Evolutionary conservation across 1,140 invertebrate species (phyloP).

Genomic region (Lanistes nyassanus): DNA sequence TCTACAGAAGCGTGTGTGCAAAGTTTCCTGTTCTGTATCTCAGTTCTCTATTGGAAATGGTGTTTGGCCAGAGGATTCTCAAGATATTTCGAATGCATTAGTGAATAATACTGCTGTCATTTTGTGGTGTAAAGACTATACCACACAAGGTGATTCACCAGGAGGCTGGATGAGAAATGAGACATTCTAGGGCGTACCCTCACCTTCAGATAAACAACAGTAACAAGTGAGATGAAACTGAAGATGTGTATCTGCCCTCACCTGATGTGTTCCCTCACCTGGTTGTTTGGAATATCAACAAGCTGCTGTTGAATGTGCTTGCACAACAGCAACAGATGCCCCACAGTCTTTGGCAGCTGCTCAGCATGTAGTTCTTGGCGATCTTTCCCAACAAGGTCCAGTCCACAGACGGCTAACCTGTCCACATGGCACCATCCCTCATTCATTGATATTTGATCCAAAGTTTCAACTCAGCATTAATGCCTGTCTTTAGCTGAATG

Average conservation of each 20-base stretch:
- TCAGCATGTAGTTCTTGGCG: conserved; percentile 35
- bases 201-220: neutral
- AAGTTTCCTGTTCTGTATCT: too few relatives aligned
- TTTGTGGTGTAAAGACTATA: too few relatives aligned
- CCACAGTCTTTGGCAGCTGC: conserved; percentile 45
- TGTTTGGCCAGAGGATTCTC: too few relatives aligned
- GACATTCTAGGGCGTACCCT: neutral
- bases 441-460: neutral
- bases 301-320: conserved; percentile 45
- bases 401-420: conserved; percentile 40
- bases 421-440: conserved; percentile 4
- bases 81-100: too few relatives aligned
- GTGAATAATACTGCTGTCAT: too few relatives aligned
- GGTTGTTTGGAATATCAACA: conserved; percentile 24
- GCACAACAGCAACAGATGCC: conserved; percentile 49
- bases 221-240: neutral
- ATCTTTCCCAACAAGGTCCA: conserved; percentile 40
- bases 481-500: too few relatives aligned
- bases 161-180: neutral
- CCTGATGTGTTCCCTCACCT: too few relatives aligned
- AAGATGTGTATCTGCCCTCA: too few relatives aligned
- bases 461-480: too few relatives aligned
- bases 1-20: too few relatives aligned
- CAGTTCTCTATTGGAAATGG: too few relatives aligned
- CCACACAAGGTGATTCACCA: too few relatives aligned